Conservation (phyloP, 2,113 vertebrate species). For the Rallus limicola region DNA sequence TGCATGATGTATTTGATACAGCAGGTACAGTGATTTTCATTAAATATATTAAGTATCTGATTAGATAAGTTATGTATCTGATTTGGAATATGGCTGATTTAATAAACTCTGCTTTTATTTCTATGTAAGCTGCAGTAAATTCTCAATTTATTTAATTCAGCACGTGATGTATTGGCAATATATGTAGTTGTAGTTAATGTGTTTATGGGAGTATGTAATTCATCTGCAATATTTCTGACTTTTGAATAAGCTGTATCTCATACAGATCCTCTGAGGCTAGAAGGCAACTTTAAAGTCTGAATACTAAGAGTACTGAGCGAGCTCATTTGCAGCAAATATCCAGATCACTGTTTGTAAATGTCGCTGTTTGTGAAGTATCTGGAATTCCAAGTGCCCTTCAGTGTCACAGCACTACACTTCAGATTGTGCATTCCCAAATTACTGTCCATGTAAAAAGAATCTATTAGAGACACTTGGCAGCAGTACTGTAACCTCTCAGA, state of each 20-base stretch:
- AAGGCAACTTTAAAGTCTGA: neutral
- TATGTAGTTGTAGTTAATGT: neutral
- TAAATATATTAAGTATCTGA: constrained; percentile 39
- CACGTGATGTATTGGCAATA: neutral
- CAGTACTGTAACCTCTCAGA: neutral
- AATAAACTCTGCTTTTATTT: constrained; percentile 22
- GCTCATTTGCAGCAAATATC: neutral
- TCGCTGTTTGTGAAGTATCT: neutral
- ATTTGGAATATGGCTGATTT: constrained; percentile 23
- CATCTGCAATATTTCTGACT: constrained; percentile 27
- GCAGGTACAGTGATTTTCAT: constrained; percentile 30
- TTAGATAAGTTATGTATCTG: constrained; percentile 18
- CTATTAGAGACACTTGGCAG: neutral
- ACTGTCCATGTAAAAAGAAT: neutral
- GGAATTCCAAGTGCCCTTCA: neutral
- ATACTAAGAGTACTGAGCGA: neutral
- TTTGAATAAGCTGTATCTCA: neutral
- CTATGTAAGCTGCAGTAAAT: constrained; percentile 19
- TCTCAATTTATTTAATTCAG: constrained; percentile 29
- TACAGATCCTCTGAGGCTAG: neutral
- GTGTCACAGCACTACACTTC: neutral
- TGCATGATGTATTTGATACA: neutral
- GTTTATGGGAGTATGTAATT: constrained; percentile 15
- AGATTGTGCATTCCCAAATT: neutral
- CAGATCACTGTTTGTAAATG: neutral